Evolutionary conservation across 2,888 invertebrate genomes (phyloP).

Genomic region (Venusia cambrica): DNA sequence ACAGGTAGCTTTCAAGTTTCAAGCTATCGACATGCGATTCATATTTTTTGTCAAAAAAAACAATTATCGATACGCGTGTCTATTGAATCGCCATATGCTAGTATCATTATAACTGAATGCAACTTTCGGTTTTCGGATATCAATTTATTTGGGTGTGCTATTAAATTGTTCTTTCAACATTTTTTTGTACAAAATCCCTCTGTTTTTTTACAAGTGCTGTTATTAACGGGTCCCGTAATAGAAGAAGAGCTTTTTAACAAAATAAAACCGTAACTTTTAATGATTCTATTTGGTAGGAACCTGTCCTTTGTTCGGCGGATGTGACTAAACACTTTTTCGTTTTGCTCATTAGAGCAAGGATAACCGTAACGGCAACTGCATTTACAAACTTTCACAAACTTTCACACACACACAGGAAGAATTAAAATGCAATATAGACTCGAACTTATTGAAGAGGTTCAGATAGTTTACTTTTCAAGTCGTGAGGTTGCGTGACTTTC

Average conservation of each 20-base stretch:
- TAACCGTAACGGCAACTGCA: constrained; percentile 23
- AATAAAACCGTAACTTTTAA: constrained; percentile 35
- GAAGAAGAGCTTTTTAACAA: constrained; percentile 38
- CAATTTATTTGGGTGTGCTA: constrained; percentile 53
- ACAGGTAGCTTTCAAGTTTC: no score
- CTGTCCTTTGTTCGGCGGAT: constrained; percentile 26
- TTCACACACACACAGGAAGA: no score
- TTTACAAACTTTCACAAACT: constrained; percentile 7
- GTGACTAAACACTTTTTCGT: constrained; percentile 26
- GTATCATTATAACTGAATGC: constrained; percentile 55
- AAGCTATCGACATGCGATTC: no score
- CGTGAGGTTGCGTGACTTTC: no score
- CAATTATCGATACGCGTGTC: constrained; percentile 43
- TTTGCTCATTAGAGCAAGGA: constrained; percentile 27
- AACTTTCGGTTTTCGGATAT: constrained; percentile 56
- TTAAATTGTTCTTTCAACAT: constrained; percentile 42
- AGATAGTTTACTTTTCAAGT: no score
- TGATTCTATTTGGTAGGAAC: constrained; percentile 26
- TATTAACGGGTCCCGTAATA: constrained; percentile 30
- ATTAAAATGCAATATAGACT: no score
- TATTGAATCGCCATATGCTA: constrained; percentile 60
- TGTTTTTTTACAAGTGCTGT: constrained; percentile 45
- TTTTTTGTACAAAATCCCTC: constrained; percentile 27
- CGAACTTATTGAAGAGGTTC: no score
- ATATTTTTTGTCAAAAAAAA: constrained; percentile 26